Percentiles rank a stretch among this genome's conserved stretches.
These are phyloP conservation scores for Emydura subglobosa DNA, from an alignment of 2,113 vertebrate genomes.

Conservation along the genomic window DNA sequence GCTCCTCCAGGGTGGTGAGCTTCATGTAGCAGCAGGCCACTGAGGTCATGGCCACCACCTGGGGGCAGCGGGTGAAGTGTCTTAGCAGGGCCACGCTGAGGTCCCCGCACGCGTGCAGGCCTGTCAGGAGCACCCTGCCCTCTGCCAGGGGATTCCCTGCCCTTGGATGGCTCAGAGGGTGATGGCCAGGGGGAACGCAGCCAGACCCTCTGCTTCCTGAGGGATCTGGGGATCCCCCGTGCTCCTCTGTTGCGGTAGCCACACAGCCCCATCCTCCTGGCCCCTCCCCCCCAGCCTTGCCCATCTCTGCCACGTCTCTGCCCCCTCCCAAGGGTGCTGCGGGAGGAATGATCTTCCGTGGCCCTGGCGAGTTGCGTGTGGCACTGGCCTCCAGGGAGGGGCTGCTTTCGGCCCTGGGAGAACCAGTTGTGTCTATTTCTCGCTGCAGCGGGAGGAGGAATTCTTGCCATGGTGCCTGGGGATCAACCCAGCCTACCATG, in stretches of 20 bases:
- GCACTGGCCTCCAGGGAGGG: rapidly evolving
- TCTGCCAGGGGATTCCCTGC: not conserved
- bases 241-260: not conserved
- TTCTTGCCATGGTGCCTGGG: conserved; percentile 80
- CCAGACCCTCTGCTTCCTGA: too few relatives aligned
- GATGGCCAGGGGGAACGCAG: not conserved
- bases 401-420: rapidly evolving
- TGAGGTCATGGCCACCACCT: conserved; percentile 84
- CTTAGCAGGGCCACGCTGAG: conserved; percentile 89
- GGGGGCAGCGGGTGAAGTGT: conserved; percentile 85
- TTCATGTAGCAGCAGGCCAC: conserved; percentile 98
- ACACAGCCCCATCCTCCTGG: not conserved
- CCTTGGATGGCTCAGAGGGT: not conserved
- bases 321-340: not conserved
- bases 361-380: not conserved
- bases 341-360: too few relatives aligned
- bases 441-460: conserved; percentile 80
- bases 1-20: conserved; percentile 79
- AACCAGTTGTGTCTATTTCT: rapidly evolving
- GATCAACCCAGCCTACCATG: conserved; percentile 84
- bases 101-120: conserved; percentile 93
- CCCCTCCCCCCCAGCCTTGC: too few relatives aligned
- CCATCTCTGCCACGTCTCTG: not conserved
- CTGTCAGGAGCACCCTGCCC: conserved; percentile 82
- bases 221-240: not conserved